These are phyloP conservation scores for Mus caroli DNA, from an alignment of 2,797 vertebrate species.

Conservation along the genomic window DNA sequence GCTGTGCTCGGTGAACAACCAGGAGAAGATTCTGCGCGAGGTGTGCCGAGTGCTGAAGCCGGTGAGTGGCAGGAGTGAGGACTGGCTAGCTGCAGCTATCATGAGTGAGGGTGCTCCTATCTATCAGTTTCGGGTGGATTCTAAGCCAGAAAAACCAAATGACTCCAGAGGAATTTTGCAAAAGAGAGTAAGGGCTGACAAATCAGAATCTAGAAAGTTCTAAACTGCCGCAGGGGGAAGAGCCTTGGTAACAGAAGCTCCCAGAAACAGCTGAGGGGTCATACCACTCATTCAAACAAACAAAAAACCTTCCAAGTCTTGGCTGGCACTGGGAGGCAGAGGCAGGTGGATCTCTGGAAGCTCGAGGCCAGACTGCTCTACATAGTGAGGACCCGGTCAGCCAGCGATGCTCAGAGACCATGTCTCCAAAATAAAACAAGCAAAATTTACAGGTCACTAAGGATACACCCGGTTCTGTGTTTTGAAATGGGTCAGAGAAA, in stretches of 20 bases:
- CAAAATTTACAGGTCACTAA: not conserved
- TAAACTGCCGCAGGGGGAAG: not conserved
- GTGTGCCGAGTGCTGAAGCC: constrained; percentile 90
- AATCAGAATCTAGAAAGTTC: not conserved
- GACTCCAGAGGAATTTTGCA: not conserved
- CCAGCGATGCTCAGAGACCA: not conserved
- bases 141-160: too few species aligned
- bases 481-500: not conserved
- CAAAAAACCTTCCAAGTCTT: not conserved
- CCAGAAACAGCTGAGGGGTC: not conserved
- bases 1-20: constrained; percentile 90
- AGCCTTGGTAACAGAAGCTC: constrained; percentile 30
- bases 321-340: not conserved
- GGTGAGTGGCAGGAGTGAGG: constrained; percentile 86
- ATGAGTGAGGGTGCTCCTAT: too few species aligned
- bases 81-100: not conserved
- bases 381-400: not conserved
- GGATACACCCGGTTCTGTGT: not conserved
- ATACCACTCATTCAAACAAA: not conserved
- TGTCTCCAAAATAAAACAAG: not conserved
- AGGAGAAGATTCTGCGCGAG: constrained; percentile 88
- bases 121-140: not conserved
- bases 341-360: not conserved
- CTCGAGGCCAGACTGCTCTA: not conserved
- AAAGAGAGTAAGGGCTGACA: not conserved